Base-by-base conservation (phyloP, 2,113 vertebrate genomes). In the Origma solitaria region DNA sequence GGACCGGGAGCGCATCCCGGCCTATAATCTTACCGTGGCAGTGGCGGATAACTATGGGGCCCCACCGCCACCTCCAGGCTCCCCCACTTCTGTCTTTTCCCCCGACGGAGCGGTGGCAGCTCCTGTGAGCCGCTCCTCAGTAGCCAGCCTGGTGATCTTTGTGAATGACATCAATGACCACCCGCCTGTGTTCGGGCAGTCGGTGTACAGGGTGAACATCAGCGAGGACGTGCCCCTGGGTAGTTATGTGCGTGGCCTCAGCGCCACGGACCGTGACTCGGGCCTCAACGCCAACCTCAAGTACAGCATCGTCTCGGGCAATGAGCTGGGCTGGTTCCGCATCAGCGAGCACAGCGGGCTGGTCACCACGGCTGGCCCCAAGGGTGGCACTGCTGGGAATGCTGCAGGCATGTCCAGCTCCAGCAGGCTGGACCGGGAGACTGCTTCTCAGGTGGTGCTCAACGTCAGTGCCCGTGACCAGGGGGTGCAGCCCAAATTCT, bases 161-260 rank as follows among this genome's bases (percentile, higher is more conserved):
- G 99, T 99, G 66, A 99, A 99, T 14, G 99, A 99, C 95, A 99
- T 99, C 92, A 99, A 99, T 0, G 99, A 99, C 96, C 99, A 99
- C 96, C 99, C 99, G 0, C 99, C 99, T 0, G 98, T 99, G 86
- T 99, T 99, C 15, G 98, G 99, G 61, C 98, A 99, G 94, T 97
- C 97, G 0, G 97, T 98, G 93, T 99, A 99, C 97, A 96, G 97
- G 71, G 99, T 99, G 70, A 98, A 99, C 88, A 98, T 99, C 97
- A 99, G 98, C 7, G 99, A 99, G 95, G 99, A 99, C 69, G 98
- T 99, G 65, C 99, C 99, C 17, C 97, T 97, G 69, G 99, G 99
- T 95, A 99, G 99, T 92, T 99, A 99, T 4, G 98, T 99, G 95
- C 98, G 98, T 96, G 99, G 99, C 47, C 98, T 99, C 62, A 99